Percentiles rank a stretch among this genome's conserved stretches.
Evolutionary conservation across 92 coral and sea anemone species (phyloP).

Genomic region (Plumapathes pennacea): DNA sequence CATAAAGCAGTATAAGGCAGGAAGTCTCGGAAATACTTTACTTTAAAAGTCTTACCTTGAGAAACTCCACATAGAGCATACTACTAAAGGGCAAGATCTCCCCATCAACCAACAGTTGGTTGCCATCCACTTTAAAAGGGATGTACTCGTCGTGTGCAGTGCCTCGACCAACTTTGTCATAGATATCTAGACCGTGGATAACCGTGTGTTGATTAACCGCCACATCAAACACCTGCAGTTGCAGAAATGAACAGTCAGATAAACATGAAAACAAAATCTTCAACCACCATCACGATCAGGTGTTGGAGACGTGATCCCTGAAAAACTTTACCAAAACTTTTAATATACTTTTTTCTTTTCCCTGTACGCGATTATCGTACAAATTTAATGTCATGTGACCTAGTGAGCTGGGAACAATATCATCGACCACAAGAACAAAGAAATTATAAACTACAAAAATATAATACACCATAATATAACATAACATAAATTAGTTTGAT

Average conservation of each 20-base stretch:
- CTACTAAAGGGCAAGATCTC: constrained; percentile 78
- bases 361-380: too few relatives aligned
- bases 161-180: constrained; percentile 94
- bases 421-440: too few relatives aligned
- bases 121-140: constrained; percentile 75
- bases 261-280: neutral
- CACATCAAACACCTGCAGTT: constrained; percentile 90
- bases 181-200: constrained; percentile 92
- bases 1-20: too few relatives aligned
- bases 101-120: constrained; percentile 71
- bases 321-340: too few relatives aligned
- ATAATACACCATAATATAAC: neutral
- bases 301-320: too few relatives aligned
- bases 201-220: constrained; percentile 84
- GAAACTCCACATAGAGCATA: constrained; percentile 75
- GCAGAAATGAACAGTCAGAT: neutral
- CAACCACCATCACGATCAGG: too few relatives aligned
- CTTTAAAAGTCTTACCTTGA: constrained; percentile 89
- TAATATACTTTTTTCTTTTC: too few relatives aligned
- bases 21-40: too few relatives aligned
- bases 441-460: too few relatives aligned
- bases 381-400: too few relatives aligned
- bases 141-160: constrained; percentile 93
- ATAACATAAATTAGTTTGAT: neutral
- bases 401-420: too few relatives aligned